phyloP scores from a whole-genome alignment of 2,797 vertebrate species.

The Acanthornis magna region DNA sequence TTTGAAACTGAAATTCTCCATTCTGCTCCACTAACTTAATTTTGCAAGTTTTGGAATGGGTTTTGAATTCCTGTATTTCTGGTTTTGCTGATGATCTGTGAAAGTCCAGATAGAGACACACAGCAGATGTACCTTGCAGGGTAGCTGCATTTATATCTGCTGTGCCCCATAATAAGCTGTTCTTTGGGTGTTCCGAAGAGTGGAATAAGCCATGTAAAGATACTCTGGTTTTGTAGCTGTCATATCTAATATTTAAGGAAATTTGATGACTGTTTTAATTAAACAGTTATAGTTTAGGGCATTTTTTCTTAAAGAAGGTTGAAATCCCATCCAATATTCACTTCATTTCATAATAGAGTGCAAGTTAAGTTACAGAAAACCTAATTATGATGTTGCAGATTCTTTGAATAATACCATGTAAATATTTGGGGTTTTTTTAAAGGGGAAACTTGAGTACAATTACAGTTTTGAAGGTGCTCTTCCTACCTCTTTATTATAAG shows the following conservation, averaged over 20 bases:
- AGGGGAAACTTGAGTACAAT: background rate
- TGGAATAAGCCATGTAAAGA: background rate
- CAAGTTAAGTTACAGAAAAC: background rate
- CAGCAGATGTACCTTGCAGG: background rate
- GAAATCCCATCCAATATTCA: background rate
- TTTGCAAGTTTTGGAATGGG: background rate
- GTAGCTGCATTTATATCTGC: background rate
- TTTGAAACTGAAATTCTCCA: background rate
- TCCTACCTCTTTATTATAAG: background rate
- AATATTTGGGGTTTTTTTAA: background rate
- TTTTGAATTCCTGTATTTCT: background rate
- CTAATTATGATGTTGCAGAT: background rate
- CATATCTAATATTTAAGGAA: background rate
- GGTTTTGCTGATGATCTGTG: background rate
- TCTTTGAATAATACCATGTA: background rate
- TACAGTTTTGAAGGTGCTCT: background rate
- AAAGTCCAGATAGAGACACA: background rate
- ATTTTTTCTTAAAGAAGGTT: background rate
- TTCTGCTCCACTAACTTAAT: background rate
- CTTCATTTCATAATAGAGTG: background rate
- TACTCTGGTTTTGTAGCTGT: background rate
- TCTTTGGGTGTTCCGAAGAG: background rate
- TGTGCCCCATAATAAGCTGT: background rate
- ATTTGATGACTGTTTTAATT: background rate
- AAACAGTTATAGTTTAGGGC: background rate